phyloP scores from a whole-genome alignment of 2,888 invertebrate genomes.

The Lithosia quadra region DNA sequence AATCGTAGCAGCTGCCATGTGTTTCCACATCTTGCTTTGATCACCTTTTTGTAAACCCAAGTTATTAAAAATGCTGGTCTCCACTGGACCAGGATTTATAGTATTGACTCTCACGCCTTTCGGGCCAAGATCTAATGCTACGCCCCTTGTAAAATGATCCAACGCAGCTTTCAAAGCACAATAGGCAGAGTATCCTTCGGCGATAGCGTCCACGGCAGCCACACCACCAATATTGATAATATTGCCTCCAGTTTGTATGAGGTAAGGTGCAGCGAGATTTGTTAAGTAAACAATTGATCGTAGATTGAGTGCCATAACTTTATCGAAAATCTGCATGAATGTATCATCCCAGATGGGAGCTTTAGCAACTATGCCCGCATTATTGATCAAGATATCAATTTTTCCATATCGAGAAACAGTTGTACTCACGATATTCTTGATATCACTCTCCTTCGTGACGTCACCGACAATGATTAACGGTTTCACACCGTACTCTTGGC shows the following conservation, averaged over 20 bases:
- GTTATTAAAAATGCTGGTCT: conserved; percentile 79
- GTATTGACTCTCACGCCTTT: conserved; percentile 90
- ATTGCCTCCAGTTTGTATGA: conserved; percentile 56
- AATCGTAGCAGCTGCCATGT: conserved; percentile 23
- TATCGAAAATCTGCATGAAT: conserved; percentile 50
- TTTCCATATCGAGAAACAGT: conserved; percentile 55
- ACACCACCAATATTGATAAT: conserved; percentile 58
- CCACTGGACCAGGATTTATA: conserved; percentile 54
- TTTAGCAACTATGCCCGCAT: conserved; percentile 51
- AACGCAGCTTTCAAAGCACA: conserved; percentile 56
- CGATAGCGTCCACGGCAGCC: conserved; percentile 76
- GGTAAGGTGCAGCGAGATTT: conserved; percentile 47
- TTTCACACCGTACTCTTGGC: conserved; percentile 43
- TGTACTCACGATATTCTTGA: conserved; percentile 45
- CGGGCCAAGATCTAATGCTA: conserved; percentile 88
- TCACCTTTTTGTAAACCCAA: not conserved
- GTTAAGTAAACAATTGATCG: conserved; percentile 50
- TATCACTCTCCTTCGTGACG: conserved; percentile 52
- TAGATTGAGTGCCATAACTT: conserved; percentile 51
- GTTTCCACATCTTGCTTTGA: not conserved
- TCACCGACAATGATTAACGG: conserved; percentile 54
- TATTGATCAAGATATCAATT: conserved; percentile 61
- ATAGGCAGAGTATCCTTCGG: conserved; percentile 82
- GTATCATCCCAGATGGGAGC: conserved; percentile 32
- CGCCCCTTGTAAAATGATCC: conserved; percentile 54